Conservation (phyloP, 2,113 vertebrate species). For the Henicopernis longicauda region DNA sequence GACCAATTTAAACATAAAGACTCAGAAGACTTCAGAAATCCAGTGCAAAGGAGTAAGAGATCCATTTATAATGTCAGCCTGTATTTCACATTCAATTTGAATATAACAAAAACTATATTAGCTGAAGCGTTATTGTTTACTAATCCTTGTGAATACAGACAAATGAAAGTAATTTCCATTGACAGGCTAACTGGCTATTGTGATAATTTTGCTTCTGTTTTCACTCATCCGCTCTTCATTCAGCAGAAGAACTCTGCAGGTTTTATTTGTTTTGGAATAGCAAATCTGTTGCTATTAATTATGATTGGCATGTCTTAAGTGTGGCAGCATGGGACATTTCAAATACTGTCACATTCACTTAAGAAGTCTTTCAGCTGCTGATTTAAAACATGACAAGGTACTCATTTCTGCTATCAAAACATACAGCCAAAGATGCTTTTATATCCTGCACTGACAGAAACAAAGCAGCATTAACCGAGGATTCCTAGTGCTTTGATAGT, state of each 20-base stretch:
- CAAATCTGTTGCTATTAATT: slow-evolving; percentile 62
- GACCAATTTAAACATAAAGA: slow-evolving; percentile 1
- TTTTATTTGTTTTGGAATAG: slow-evolving; percentile 54
- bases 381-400: slow-evolving; percentile 54
- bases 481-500: background rate
- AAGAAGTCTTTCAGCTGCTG: slow-evolving; percentile 4
- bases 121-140: slow-evolving; percentile 62
- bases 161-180: slow-evolving; percentile 70
- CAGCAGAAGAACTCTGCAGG: slow-evolving; percentile 9
- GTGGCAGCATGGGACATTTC: background rate
- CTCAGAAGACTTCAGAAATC: slow-evolving; percentile 14
- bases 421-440: background rate
- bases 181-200: slow-evolving; percentile 61
- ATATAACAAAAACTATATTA: slow-evolving; percentile 46
- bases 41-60: background rate
- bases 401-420: slow-evolving; percentile 46
- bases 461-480: background rate
- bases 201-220: slow-evolving; percentile 40
- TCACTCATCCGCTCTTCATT: slow-evolving; percentile 42
- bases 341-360: slow-evolving; percentile 40
- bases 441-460: background rate
- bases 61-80: slow-evolving; percentile 47
- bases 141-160: slow-evolving; percentile 42
- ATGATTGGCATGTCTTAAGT: slow-evolving; percentile 51
- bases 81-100: slow-evolving; percentile 69